Evolutionary conservation across 2,888 invertebrate species (phyloP), one percentile per base, ranked within the genome.

Genomic region (Tanytarsus gracilentus): DNA sequence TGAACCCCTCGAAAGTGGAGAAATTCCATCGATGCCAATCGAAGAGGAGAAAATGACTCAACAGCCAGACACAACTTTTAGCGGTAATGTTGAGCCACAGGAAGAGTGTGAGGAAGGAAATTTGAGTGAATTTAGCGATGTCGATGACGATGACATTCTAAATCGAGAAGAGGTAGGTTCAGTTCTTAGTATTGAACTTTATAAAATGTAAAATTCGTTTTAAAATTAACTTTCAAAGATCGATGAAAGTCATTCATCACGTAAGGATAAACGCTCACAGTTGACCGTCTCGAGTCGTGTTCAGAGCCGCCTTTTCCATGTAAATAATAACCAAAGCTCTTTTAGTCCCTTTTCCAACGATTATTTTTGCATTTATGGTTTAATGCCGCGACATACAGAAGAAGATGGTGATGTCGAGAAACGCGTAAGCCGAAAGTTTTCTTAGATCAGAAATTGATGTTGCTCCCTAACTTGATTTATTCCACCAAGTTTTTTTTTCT

Each of bases 121-220:
- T 70, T 79, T 91, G 11, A 91, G 90, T 71, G 91, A 91, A 73
- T 89, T 91, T 63, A 90, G 90, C 69, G 90, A 90, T 67, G 90
- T 90, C 72, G 88, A 89, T 59, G 44, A 44, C n/a, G 90, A 90
- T 71, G 91, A 91, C 67, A 89, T 91, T 68, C 77, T 90, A 4
- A 86, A 89, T 64, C 82, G 85, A 73, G 86, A 85, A 67, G 88
- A 89, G 71, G 79, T 77, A 68, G 27, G 55, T 25, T 55, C 9
- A 14, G 29, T 18, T 51, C n/a, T n/a, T 39, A 14, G 26, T 16
- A 51, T 18, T 29, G n/a, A 48, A 25, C 21, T 11, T 49, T 11
- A 51, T 18, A 30, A 29, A 49, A 11, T 51, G 5, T 51, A 16
- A 26, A 2, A 51, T 27, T 16, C n/a, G n/a, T n/a, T n/a, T n/a